Evolutionary conservation across 2,797 vertebrate species (phyloP).

Genomic region (Sebastes hopkinsi): DNA sequence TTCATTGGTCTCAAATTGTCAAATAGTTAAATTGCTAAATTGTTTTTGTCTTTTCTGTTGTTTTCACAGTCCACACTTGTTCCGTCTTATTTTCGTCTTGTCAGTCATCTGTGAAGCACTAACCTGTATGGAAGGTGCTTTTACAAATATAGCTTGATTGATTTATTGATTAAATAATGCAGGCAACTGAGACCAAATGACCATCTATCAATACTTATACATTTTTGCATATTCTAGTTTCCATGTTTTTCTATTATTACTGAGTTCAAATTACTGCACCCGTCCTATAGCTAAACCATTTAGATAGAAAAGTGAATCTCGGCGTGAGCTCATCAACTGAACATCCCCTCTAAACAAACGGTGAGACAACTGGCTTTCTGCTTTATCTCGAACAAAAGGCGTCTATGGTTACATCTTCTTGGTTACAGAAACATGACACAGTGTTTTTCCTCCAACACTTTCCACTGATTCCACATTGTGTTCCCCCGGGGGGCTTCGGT

Average conservation of each 20-base stretch:
- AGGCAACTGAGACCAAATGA: no score
- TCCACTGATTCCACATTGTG: slow-evolving; percentile 69
- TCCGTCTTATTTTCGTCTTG: background rate
- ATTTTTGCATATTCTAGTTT: background rate
- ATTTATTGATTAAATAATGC: slow-evolving; percentile 20
- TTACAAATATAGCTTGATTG: background rate
- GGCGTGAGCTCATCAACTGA: slow-evolving; percentile 71
- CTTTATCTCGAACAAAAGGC: slow-evolving; percentile 69
- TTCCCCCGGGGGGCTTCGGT: slow-evolving; percentile 53
- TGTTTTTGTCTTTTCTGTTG: background rate
- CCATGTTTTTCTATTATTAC: slow-evolving; percentile 23
- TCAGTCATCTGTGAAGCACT: background rate
- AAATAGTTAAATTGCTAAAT: background rate
- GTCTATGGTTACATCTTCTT: slow-evolving; percentile 74
- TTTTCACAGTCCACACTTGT: background rate
- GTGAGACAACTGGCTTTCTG: slow-evolving; percentile 64
- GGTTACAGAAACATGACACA: slow-evolving; percentile 82
- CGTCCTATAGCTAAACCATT: slow-evolving; percentile 39
- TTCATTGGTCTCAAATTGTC: background rate
- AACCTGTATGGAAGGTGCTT: background rate
- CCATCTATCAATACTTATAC: no score
- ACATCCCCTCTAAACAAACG: slow-evolving; percentile 67
- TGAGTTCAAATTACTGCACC: slow-evolving; percentile 19
- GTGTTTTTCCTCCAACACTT: slow-evolving; percentile 76
- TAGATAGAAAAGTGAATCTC: slow-evolving; percentile 53